A percentile compares a stretch with the other conserved stretches of the same genome.
phyloP scores from a whole-genome alignment of 2,888 invertebrate genomes.

The Spodoptera picta region DNA sequence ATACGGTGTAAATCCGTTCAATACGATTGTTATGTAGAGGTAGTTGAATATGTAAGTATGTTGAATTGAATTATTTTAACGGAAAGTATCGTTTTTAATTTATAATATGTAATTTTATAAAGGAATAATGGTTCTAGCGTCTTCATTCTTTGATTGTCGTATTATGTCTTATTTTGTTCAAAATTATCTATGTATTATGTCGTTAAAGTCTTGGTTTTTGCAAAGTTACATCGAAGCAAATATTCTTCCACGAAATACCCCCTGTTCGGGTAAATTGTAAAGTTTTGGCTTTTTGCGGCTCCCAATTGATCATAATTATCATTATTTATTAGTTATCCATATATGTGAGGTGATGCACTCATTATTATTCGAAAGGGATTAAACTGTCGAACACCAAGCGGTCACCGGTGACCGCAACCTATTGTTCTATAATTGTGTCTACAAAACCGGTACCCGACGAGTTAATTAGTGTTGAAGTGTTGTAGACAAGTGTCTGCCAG shows the following conservation, averaged over 20 bases:
- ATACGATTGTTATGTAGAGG: no score
- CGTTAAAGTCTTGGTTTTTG: neutral
- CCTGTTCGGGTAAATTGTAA: slow-evolving; percentile 9
- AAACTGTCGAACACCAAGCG: no score
- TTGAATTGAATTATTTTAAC: slow-evolving; percentile 23
- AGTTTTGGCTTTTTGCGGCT: slow-evolving; percentile 19
- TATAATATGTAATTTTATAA: neutral
- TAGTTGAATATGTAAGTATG: neutral
- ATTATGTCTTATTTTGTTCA: no score
- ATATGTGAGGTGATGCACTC: slow-evolving; percentile 24
- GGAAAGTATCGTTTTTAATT: neutral
- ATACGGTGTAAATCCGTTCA: slow-evolving; percentile 1
- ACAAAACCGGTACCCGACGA: no score
- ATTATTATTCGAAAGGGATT: slow-evolving; percentile 11
- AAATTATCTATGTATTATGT: no score
- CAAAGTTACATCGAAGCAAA: slow-evolving; percentile 4
- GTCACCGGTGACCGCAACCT: no score
- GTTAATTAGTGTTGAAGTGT: slow-evolving; percentile 8
- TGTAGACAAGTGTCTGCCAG: slow-evolving; percentile 6
- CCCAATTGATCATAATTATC: slow-evolving; percentile 17
- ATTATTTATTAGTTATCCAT: slow-evolving; percentile 18
- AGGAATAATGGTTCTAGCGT: no score
- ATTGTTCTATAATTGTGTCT: no score
- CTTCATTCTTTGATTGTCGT: no score
- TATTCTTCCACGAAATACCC: slow-evolving; percentile 20